Evolutionary conservation across 2,888 invertebrate species (phyloP).

Genomic region (Oscheius onirici): DNA sequence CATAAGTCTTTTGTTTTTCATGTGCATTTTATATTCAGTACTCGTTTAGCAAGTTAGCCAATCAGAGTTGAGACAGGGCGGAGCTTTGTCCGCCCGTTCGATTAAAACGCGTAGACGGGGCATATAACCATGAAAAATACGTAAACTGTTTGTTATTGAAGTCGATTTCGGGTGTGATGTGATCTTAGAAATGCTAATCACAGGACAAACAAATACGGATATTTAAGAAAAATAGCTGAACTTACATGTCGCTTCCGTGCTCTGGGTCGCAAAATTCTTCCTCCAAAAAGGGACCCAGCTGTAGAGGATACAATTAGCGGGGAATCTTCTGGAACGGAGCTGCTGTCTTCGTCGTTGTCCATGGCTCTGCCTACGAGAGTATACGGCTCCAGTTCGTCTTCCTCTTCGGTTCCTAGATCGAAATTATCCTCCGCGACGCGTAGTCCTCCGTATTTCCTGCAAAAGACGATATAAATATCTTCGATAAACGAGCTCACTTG

Average conservation of each 20-base stretch:
- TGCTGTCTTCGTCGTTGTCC: conserved; percentile 32
- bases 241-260: conserved; percentile 35
- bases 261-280: conserved; percentile 24
- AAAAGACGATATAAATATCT: no score
- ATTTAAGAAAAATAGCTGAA: conserved; percentile 4
- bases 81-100: not conserved
- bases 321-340: conserved; percentile 39
- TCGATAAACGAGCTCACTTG: conserved; percentile 3
- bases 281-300: conserved; percentile 16
- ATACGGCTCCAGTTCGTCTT: conserved; percentile 20
- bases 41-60: not conserved
- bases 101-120: not conserved
- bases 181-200: no score
- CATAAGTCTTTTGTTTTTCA: no score
- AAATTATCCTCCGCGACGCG: conserved; percentile 1
- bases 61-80: not conserved
- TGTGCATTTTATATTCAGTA: no score
- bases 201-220: no score
- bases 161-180: no score
- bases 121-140: not conserved
- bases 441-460: conserved; percentile 12
- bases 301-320: not conserved
- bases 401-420: conserved; percentile 33
- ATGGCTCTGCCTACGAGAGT: conserved; percentile 2
- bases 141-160: not conserved